Conservation (phyloP, 2,113 vertebrate genomes). For the Saguinus imperator region DNA sequence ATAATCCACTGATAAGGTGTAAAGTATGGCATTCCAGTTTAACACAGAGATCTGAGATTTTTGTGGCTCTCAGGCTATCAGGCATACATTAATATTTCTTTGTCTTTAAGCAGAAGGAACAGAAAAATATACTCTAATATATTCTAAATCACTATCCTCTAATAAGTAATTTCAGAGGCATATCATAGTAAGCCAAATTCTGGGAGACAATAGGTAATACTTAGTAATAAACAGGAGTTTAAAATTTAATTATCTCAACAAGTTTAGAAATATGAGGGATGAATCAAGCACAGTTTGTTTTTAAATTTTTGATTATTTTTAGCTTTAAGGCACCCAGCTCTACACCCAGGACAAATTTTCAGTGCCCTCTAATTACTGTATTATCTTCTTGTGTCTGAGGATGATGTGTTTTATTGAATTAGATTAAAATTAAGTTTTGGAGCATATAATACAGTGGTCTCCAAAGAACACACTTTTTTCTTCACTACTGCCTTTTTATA, state of each 20-base stretch:
- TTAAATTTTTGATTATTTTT: constrained; percentile 57
- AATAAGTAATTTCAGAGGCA: constrained; percentile 38
- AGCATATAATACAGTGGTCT: constrained; percentile 31
- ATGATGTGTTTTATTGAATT: constrained; percentile 61
- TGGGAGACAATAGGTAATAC: constrained; percentile 38
- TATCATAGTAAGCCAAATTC: constrained; percentile 27
- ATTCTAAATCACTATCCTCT: constrained; percentile 4
- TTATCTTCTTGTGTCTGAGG: constrained; percentile 37
- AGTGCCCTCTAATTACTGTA: constrained; percentile 46
- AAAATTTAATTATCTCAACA: constrained; percentile 65
- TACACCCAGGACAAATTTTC: constrained; percentile 51
- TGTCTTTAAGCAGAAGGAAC: neutral
- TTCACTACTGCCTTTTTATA: neutral
- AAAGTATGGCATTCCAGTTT: neutral
- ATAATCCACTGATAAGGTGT: neutral
- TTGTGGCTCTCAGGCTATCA: neutral
- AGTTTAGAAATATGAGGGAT: constrained; percentile 52
- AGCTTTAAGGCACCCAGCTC: neutral
- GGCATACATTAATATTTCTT: neutral
- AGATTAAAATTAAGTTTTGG: constrained; percentile 62
- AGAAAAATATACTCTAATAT: neutral
- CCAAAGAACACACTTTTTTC: neutral
- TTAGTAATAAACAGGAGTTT: constrained; percentile 65
- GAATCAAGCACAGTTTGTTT: constrained; percentile 39
- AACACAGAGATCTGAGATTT: constrained; percentile 13